phyloP scores from a whole-genome alignment of 2,113 vertebrate genomes.

The Nothoprocta perdicaria region DNA sequence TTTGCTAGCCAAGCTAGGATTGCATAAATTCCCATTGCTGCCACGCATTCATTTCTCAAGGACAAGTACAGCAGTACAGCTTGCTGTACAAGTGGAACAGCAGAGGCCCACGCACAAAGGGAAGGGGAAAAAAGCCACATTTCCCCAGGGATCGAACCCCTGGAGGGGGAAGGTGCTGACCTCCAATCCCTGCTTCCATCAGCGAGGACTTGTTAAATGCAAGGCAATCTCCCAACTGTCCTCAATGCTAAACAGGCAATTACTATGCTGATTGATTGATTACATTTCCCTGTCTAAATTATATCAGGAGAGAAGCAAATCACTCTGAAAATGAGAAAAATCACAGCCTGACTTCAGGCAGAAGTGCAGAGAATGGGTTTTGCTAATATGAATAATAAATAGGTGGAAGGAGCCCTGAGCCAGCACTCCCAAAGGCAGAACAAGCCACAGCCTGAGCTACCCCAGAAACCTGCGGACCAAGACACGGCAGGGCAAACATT shows the following conservation, averaged over 20 bases:
- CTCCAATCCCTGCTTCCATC: background rate
- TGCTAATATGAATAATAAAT: background rate
- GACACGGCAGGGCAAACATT: background rate
- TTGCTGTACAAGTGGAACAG: background rate
- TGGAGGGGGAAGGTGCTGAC: background rate
- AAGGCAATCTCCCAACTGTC: constrained; percentile 33
- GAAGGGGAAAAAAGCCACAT: background rate
- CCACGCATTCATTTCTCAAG: background rate
- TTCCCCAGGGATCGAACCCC: background rate
- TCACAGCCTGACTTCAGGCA: background rate
- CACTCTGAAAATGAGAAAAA: constrained; percentile 16
- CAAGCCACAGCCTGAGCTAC: background rate
- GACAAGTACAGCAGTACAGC: background rate
- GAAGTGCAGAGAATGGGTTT: background rate
- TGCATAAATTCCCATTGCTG: background rate
- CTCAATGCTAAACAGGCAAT: constrained; percentile 51
- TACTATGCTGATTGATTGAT: constrained; percentile 67
- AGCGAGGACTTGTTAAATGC: constrained; percentile 1
- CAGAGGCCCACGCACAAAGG: background rate
- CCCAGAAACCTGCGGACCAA: background rate
- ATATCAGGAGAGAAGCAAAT: constrained; percentile 22
- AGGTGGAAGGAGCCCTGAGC: background rate
- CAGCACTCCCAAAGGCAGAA: background rate
- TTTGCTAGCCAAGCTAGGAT: background rate
- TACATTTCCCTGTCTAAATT: constrained; percentile 49